Conservation (phyloP, 2,888 invertebrate genomes). For the Cantharis nigra region DNA sequence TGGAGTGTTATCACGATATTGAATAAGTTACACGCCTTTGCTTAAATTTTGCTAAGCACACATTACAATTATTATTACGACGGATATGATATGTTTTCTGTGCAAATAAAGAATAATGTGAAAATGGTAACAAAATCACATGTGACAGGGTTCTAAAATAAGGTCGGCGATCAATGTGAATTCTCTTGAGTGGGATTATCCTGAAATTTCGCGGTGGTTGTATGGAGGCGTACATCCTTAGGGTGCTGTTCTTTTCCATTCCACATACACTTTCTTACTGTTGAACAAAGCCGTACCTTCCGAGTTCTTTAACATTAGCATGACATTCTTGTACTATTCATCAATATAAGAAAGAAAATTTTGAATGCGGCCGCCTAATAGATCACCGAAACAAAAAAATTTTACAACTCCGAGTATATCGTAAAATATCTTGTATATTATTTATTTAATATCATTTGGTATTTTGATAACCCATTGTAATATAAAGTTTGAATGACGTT, state of each 20-base stretch:
- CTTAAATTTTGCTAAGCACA: conserved; percentile 9
- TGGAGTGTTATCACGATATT: conserved; percentile 1
- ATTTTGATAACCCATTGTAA: background rate
- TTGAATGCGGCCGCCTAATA: background rate
- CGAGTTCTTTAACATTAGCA: conserved; percentile 20
- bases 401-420: background rate
- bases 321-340: background rate
- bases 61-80: conserved; percentile 7
- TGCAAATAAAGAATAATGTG: conserved; percentile 13
- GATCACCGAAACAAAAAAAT: background rate
- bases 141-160: conserved; percentile 33
- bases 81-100: conserved; percentile 10
- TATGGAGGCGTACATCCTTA: conserved; percentile 32
- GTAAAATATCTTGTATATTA: background rate
- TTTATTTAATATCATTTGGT: background rate
- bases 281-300: conserved; percentile 21
- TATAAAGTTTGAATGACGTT: background rate
- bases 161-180: conserved; percentile 32
- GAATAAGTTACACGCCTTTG: background rate
- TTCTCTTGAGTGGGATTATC: conserved; percentile 33
- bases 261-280: conserved; percentile 31
- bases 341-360: background rate
- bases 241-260: conserved; percentile 33
- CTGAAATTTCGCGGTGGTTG: conserved; percentile 33
- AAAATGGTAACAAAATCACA: conserved; percentile 24